Conservation (phyloP, 2,888 invertebrate species). For the Tigriopus californicus region DNA sequence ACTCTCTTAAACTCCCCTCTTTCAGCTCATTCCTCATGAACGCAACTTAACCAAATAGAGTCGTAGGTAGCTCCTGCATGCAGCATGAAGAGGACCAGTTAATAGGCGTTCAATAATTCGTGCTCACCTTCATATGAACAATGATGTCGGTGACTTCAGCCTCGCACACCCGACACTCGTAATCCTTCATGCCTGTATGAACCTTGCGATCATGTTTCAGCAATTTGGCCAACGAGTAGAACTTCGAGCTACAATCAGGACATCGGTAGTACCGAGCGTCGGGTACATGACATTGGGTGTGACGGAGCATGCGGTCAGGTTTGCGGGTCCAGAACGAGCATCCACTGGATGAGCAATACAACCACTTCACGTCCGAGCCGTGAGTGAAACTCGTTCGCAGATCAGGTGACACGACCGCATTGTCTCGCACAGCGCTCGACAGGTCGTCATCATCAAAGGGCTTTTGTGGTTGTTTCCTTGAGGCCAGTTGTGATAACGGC, state of each 20-base stretch:
- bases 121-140: not conserved
- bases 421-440: too few species aligned
- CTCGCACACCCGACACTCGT: constrained; percentile 4
- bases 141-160: constrained; percentile 4
- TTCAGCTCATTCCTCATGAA: too few species aligned
- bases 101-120: not conserved
- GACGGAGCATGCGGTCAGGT: not conserved
- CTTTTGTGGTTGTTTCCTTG: too few species aligned
- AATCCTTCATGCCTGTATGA: not conserved
- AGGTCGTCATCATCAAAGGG: too few species aligned
- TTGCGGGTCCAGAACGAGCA: constrained; percentile 4
- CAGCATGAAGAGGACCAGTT: not conserved
- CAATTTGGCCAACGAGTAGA: constrained; percentile 6
- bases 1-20: too few species aligned
- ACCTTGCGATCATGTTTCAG: constrained; percentile 8
- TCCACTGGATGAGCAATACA: not conserved
- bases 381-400: too few species aligned
- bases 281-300: not conserved
- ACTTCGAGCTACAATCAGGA: not conserved
- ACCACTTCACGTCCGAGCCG: not conserved
- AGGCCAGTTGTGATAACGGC: too few species aligned
- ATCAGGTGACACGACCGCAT: too few species aligned
- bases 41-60: too few species aligned
- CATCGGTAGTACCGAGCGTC: constrained; percentile 1
- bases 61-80: too few species aligned